phyloP scores from a whole-genome alignment of 2,888 invertebrate species.

The Melanargia galathea region DNA sequence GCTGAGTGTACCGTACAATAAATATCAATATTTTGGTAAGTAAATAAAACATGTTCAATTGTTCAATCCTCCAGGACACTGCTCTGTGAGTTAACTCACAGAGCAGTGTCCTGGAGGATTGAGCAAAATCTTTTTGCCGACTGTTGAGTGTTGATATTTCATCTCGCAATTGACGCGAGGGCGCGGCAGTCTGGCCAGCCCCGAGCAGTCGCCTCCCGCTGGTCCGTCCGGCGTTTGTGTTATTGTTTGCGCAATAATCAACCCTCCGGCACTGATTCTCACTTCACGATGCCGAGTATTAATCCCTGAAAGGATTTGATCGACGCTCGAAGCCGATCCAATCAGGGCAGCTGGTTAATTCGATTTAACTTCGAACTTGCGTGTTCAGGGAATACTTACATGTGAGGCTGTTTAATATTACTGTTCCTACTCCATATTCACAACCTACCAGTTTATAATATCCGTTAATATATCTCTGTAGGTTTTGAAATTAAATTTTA shows the following conservation, averaged over 20 bases:
- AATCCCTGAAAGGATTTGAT: constrained; percentile 5
- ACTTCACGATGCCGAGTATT: background rate
- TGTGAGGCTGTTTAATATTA: background rate
- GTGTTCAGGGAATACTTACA: background rate
- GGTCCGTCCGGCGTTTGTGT: background rate
- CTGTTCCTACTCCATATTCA: background rate
- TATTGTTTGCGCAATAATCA: constrained; percentile 5
- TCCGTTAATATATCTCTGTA: no score
- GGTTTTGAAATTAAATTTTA: no score
- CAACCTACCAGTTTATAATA: background rate
- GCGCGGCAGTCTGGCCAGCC: background rate
- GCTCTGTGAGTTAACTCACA: no score
- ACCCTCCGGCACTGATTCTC: background rate
- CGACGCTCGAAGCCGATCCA: background rate
- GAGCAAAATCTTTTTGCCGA: background rate
- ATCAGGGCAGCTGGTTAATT: constrained; percentile 1
- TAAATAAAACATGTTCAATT: no score
- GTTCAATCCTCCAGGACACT: no score
- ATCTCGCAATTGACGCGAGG: background rate
- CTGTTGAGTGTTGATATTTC: background rate
- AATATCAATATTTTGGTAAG: no score
- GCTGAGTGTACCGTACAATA: no score
- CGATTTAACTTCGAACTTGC: background rate
- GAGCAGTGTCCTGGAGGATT: no score
- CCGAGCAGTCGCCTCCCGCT: background rate